Evolutionary conservation across 2,888 invertebrate genomes (phyloP).

Genomic region (Drosophila colorata): DNA sequence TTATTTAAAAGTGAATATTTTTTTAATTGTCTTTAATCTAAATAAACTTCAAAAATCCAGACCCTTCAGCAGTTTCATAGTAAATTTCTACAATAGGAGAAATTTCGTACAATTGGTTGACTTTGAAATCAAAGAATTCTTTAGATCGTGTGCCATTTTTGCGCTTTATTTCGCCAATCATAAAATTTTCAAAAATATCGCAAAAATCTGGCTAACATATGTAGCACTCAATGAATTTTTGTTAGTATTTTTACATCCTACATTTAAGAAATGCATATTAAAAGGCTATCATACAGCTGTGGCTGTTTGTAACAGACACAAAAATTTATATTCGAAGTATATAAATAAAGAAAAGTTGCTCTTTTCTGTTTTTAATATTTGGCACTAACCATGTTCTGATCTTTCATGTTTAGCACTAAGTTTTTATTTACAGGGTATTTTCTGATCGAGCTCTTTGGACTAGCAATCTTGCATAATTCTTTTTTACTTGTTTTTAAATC

Average conservation of each 20-base stretch:
- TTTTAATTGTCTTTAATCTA: too few species aligned
- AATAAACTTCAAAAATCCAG: too few species aligned
- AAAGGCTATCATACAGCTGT: background rate
- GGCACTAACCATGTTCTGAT: too few species aligned
- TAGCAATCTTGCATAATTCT: constrained; percentile 4
- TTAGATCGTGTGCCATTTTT: background rate
- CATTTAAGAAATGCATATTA: background rate
- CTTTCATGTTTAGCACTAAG: background rate
- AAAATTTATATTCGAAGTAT: background rate
- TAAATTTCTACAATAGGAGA: too few species aligned
- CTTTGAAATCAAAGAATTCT: background rate
- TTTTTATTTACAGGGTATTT: background rate
- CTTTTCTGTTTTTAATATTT: too few species aligned
- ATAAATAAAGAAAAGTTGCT: too few species aligned
- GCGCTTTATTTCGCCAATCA: constrained; percentile 1
- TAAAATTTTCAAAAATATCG: background rate
- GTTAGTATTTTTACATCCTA: constrained; percentile 1
- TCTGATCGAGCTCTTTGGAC: background rate
- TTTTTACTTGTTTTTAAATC: constrained; percentile 10
- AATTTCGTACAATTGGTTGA: too few species aligned
- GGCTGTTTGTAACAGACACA: background rate
- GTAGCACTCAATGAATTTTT: background rate
- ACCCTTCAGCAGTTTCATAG: too few species aligned
- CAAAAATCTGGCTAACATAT: constrained; percentile 19
- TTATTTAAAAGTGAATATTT: too few species aligned